These are phyloP conservation scores for Drosophila pseudoananassae DNA, from an alignment of 1,140 invertebrate genomes.

Conservation along the genomic window DNA sequence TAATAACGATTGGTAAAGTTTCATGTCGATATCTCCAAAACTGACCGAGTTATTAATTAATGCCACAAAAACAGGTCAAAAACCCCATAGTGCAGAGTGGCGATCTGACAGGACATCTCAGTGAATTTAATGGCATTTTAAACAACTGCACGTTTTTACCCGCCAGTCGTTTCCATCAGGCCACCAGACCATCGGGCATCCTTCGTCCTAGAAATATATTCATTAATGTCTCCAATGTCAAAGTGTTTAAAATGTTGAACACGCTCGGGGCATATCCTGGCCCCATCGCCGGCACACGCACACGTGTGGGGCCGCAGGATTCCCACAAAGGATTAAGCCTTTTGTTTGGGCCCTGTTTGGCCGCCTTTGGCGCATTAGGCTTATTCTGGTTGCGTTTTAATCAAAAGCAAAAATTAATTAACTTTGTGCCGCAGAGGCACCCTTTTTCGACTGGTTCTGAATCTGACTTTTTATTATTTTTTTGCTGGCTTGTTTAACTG, in stretches of 20 bases:
- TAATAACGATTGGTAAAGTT: too few species aligned
- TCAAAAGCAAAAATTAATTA: conserved; percentile 75
- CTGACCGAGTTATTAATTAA: too few species aligned
- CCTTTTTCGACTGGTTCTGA: conserved; percentile 10
- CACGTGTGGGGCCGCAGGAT: conserved; percentile 13
- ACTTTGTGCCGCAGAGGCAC: conserved; percentile 40
- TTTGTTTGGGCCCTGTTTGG: conserved; percentile 31
- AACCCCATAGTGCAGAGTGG: too few species aligned
- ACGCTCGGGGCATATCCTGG: conserved; percentile 50
- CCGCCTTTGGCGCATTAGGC: conserved; percentile 16
- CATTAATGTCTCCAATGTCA: conserved; percentile 75
- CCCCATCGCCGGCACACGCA: conserved; percentile 2
- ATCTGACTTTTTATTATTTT: conserved; percentile 14
- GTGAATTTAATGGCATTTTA: conserved; percentile 73
- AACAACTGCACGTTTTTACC: conserved; percentile 58
- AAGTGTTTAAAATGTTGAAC: conserved; percentile 77
- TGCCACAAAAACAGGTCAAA: too few species aligned
- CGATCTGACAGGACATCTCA: conserved; percentile 50
- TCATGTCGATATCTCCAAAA: too few species aligned
- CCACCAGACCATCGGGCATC: neutral
- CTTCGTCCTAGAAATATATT: conserved; percentile 43
- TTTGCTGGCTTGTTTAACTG: conserved; percentile 2
- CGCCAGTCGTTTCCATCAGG: too few species aligned
- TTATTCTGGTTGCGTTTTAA: conserved; percentile 56
- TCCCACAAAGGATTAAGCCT: conserved; percentile 41